phyloP scores from a whole-genome alignment of 2,113 vertebrate species.

The Neofelis nebulosa region DNA sequence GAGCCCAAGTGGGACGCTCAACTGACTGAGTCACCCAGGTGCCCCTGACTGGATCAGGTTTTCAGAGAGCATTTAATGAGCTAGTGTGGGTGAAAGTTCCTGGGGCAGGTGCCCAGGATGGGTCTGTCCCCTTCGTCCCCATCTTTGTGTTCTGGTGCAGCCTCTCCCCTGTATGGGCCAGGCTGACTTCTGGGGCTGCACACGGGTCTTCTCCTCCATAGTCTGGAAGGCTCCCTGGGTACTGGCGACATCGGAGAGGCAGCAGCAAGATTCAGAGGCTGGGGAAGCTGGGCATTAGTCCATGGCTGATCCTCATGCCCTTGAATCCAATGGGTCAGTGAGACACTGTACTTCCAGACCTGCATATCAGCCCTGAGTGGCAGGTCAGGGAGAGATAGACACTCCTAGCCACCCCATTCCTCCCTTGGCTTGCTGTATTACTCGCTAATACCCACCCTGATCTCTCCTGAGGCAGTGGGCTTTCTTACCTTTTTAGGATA shows the following conservation, averaged over 20 bases:
- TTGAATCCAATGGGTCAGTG: not conserved
- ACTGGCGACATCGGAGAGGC: not conserved
- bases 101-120: not conserved
- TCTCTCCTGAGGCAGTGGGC: not conserved
- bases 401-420: fast-evolving
- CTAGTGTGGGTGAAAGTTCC: not conserved
- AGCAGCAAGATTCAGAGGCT: not conserved
- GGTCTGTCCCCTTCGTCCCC: too few species aligned
- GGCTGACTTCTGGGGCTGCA: not conserved
- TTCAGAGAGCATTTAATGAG: not conserved
- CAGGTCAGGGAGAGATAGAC: not conserved
- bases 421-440: not conserved
- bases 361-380: not conserved
- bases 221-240: fast-evolving
- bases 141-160: too few species aligned
- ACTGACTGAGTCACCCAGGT: too few species aligned
- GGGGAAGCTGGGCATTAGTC: not conserved
- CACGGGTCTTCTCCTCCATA: not conserved
- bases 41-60: not conserved
- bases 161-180: not conserved
- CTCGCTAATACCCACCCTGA: not conserved
- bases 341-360: too few species aligned
- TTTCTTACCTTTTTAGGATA: conserved; percentile 55
- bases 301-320: fast-evolving
- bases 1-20: too few species aligned